Evolutionary conservation across 2,113 vertebrate genomes (phyloP), one percentile per base, ranked within the genome.

Genomic region (Forbesichthys agassizii): DNA sequence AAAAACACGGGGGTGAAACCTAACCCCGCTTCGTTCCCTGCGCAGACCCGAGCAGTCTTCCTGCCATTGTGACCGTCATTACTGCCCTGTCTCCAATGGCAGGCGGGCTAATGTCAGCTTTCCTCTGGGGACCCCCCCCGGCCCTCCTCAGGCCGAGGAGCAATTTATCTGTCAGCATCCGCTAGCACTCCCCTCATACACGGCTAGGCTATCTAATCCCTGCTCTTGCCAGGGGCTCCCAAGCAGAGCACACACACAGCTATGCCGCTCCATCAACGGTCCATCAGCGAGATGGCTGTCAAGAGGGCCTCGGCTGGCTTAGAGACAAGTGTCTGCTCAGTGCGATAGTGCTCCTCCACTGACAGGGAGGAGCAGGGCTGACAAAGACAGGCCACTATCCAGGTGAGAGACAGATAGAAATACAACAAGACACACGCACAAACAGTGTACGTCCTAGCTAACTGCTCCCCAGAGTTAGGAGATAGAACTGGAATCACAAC

Each of bases 151-250:
- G 78, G 87, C 79, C 69, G 85, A 89, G 79, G 87, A 84, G 90
- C 89, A 90, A 92, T 93, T 92, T 88, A 91, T 90, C 89, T 89
- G 89, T 93, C 90, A 92, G 90, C 88, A 83, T 87, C 84, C 70
- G 65, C 84, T 80, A 80, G 77, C 56, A 33, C 78, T 87, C 79
- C 84, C 79, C 60, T 61, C 55, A 48, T 60, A 57, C 62, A 68
- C 33, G 33, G 5, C 53, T 55, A 57, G 52, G 75, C 80, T 82
- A 85, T 86, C 81, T 91, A 90, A 90, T 88, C 89, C 88, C 85
- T 75, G 33, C 76, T 78, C 78, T 81, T 53, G 66, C 85, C 78
- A n/a, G 80, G 78, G 85, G 83, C 84, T 83, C 78, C 74, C 75
- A 84, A 68, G 77, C 75, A 83, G 64, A 71, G 76, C 72, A 73